These are phyloP conservation scores for Drosophila subsilvestris DNA, from an alignment of 2,888 invertebrate genomes.

Conservation along the genomic window DNA sequence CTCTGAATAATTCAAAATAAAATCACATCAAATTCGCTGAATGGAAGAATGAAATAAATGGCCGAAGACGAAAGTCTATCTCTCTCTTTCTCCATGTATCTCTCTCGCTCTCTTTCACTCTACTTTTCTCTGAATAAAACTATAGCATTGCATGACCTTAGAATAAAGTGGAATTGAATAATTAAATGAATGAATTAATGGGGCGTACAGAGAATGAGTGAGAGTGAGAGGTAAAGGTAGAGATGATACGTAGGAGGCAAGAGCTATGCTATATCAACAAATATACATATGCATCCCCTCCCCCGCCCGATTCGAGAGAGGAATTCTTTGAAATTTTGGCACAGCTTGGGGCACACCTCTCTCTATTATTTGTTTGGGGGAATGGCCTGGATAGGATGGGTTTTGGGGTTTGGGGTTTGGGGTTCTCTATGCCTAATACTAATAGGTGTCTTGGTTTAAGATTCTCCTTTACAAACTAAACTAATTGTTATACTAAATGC, in stretches of 20 bases:
- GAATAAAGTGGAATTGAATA: background rate
- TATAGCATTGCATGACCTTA: constrained; percentile 5
- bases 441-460: constrained; percentile 61
- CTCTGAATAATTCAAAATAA: constrained; percentile 41
- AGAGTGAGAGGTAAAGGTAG: constrained; percentile 8
- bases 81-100: constrained; percentile 3
- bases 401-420: constrained; percentile 14
- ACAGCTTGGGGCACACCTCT: constrained; percentile 51
- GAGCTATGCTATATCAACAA: constrained; percentile 31
- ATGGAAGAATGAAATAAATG: constrained; percentile 45
- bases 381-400: constrained; percentile 14
- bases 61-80: constrained; percentile 32
- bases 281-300: constrained; percentile 11
- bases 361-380: constrained; percentile 39
- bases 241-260: background rate
- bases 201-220: background rate
- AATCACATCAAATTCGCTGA: constrained; percentile 48
- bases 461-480: constrained; percentile 34
- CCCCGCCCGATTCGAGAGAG: constrained; percentile 5
- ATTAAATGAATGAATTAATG: background rate
- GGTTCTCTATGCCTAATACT: constrained; percentile 55
- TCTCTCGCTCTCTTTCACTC: constrained; percentile 3
- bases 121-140: constrained; percentile 8
- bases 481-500: constrained; percentile 5
- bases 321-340: constrained; percentile 57